A percentile compares a stretch with the other conserved stretches of the same genome.
Evolutionary conservation across 2,797 vertebrate species (phyloP).

Genomic region (Cyprinodon diabolis): DNA sequence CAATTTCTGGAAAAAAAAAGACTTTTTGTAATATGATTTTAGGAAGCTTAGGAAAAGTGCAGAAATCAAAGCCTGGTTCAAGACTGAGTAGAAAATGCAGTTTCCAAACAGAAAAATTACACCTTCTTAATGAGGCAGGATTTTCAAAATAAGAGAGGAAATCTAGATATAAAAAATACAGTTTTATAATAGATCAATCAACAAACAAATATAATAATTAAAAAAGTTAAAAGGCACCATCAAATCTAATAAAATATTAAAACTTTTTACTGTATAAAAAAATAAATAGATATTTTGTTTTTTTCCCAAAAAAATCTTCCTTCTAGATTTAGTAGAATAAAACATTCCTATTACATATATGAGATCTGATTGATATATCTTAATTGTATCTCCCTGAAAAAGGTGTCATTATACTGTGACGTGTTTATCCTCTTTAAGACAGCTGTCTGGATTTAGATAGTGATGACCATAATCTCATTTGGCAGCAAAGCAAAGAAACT

Average conservation of each 20-base stretch:
- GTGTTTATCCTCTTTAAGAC: constrained; percentile 75
- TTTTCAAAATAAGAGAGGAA: constrained; percentile 2
- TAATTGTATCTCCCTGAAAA: constrained; percentile 35
- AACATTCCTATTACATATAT: constrained; percentile 24
- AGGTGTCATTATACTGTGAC: constrained; percentile 70
- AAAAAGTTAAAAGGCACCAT: not conserved
- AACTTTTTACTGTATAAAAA: no score
- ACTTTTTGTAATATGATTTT: no score
- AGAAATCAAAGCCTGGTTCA: no score
- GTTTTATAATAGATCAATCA: not conserved
- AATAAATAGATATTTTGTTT: no score
- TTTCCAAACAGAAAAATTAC: not conserved
- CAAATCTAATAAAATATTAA: no score
- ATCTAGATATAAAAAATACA: not conserved
- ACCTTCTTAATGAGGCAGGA: not conserved
- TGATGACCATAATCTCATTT: constrained; percentile 75
- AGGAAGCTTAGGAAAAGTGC: no score
- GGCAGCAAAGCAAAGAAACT: constrained; percentile 49
- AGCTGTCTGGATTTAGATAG: constrained; percentile 77
- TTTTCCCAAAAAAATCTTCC: no score
- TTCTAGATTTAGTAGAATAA: not conserved
- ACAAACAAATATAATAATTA: not conserved
- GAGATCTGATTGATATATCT: constrained; percentile 8
- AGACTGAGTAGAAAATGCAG: not conserved
- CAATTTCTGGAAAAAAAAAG: no score